These are phyloP conservation scores for Enteromius argenteus DNA, from an alignment of 2,797 vertebrate genomes.

Conservation along the genomic window DNA sequence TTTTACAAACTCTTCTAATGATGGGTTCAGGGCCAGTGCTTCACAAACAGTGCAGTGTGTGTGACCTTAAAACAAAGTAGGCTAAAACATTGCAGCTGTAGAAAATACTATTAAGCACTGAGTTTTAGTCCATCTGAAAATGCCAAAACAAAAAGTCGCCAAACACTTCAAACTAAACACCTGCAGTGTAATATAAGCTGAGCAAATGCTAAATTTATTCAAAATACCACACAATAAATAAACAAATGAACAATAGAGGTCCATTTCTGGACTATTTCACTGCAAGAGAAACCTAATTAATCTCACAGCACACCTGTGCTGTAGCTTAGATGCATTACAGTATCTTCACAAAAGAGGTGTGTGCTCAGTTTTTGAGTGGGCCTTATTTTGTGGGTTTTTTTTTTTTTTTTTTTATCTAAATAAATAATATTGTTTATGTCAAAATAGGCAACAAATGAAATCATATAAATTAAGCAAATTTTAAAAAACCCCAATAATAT, in stretches of 20 bases:
- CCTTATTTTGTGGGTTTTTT: neutral
- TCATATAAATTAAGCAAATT: too few species aligned
- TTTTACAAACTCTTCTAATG: conserved; percentile 43
- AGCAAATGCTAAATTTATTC: conserved; percentile 29
- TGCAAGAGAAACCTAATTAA: conserved; percentile 37
- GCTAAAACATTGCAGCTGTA: conserved; percentile 54
- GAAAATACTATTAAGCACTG: conserved; percentile 25
- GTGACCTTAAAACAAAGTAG: conserved; percentile 50
- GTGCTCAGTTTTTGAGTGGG: neutral
- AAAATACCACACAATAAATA: conserved; percentile 47
- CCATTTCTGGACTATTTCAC: conserved; percentile 24
- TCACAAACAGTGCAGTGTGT: conserved; percentile 27
- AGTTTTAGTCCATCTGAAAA: conserved; percentile 48
- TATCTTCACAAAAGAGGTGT: conserved; percentile 22
- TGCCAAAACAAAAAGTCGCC: conserved; percentile 34
- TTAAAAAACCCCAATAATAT: too few species aligned
- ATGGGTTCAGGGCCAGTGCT: conserved; percentile 37
- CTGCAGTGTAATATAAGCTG: conserved; percentile 31
- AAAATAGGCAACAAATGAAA: neutral
- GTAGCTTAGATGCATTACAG: conserved; percentile 11
- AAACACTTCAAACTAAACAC: conserved; percentile 36
- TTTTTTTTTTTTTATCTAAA: neutral
- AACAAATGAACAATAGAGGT: conserved; percentile 48
- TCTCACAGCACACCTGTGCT: conserved; percentile 33
- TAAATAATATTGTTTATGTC: neutral